Base-by-base conservation (phyloP, 2,113 vertebrate species). In the Ranitomeya imitator region DNA sequence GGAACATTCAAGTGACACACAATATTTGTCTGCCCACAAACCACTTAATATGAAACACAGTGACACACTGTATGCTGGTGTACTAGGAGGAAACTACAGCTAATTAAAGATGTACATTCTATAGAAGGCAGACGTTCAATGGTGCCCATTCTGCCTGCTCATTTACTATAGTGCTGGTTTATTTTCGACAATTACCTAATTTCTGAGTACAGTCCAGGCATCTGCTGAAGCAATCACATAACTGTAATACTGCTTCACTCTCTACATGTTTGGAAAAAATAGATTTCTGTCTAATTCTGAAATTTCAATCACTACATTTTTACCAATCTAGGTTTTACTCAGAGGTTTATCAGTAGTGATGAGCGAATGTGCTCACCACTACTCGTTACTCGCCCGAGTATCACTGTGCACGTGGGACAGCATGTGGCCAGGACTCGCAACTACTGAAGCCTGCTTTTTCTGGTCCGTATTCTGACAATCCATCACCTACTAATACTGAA, bases 1-100 rank as follows among this genome's bases (percentile, higher is more conserved):
- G 83, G 83, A 76, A 85, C 31, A 74, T 85, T 59, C 3, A 60
- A 84, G 82, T 84, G 82, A 71, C 81, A 83, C 61, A 84, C 51
- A 71, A 54, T 84, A 83, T 83, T 83, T 83, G 63, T 69, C 82
- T 69, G 63, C 63, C 45, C 63, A 71, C 63, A 71, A 63, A 84
- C 11, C 37, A 26, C 82, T 69, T 55, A 84, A 69, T 69, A 69
- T 67, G 6, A 83, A 83, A 55, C 10, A 60, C 77, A n/a, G 52
- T 57, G 10, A 60, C 31, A 37, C 37, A 45, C 37, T 45, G 37
- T 84, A 84, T 26, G n/a, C 6, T 15, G 63, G 16, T 69, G n/a
- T 54, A 54, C 60, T 51, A 21, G 60, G 16, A 81, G 55, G 57
- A 81, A 60, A 82, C 18, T 61, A 82, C 52, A 51, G 37, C 55